Base-by-base conservation (phyloP, 2,888 invertebrate species). In the Agrochola lota region DNA sequence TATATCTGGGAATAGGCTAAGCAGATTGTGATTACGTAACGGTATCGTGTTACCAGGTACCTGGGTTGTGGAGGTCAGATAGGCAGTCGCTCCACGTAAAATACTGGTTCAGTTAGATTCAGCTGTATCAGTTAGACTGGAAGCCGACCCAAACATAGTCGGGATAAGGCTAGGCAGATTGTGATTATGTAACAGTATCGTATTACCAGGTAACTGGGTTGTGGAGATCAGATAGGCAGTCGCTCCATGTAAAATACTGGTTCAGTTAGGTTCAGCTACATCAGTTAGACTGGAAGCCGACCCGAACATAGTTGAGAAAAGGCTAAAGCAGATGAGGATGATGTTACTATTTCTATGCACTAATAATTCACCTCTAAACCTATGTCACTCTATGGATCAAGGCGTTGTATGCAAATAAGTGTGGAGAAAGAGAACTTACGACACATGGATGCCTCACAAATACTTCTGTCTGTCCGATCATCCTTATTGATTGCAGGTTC, bases 341-440 rank as follows among this genome's bases (percentile, higher is more conserved):
- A 49, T 6, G 17, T 52, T 52, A 20, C 20, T 7, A 52, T 20
- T 20, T 8, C 8, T 20, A 8, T 6, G 20, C 52, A n/a, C 20
- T 20, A 7, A 20, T 8, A 26, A 63, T 43, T 8, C 30, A 49
- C 9, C 40, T 85, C 88, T 87, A 78, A 52, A 71, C 43, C 30
- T 79, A 69, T 35, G 0, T 20, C 70, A 74, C 17, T 86, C 89
- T 89, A 49, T 52, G 68, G 40, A 80, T 68, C 64, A 73, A 73
- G 84, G 89, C 92, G 94, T 94, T 94, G 93, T 94, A 95, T 96
- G 95, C 94, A 95, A 95, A 95, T 94, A 87, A 90, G 83, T 83
- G 80, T 85, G 74, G 80, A 88, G 92, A 92, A 93, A 93, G 91
- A 92, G 57, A 93, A 93, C 91, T 93, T 94, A 95, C 91, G 92